phyloP scores from a whole-genome alignment of 2,888 invertebrate species.

The Tridacna crocea region DNA sequence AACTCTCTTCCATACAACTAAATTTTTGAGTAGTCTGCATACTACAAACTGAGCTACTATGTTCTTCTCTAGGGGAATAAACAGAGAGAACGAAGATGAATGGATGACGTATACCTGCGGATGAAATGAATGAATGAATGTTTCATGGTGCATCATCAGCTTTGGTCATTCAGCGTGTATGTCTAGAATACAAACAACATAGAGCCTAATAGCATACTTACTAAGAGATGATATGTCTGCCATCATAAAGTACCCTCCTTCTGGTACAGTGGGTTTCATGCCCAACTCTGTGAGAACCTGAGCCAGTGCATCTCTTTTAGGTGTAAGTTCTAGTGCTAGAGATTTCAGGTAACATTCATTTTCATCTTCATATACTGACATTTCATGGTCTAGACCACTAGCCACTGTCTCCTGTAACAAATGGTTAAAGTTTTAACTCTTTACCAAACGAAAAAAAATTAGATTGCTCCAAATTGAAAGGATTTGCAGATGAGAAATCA shows the following conservation, averaged over 20 bases:
- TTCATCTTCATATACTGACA: slow-evolving; percentile 87
- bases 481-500: too few relatives aligned
- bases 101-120: too few relatives aligned
- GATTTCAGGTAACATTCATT: slow-evolving; percentile 65
- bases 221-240: slow-evolving; percentile 91
- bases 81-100: too few relatives aligned
- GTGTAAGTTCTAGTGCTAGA: slow-evolving; percentile 85
- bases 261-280: slow-evolving; percentile 95
- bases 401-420: slow-evolving; percentile 93
- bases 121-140: too few relatives aligned
- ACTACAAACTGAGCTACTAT: too few relatives aligned
- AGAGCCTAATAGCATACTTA: too few relatives aligned
- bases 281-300: slow-evolving; percentile 88
- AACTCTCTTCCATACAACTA: too few relatives aligned
- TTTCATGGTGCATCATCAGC: too few relatives aligned
- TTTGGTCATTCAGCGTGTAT: too few relatives aligned
- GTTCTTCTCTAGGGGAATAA: too few relatives aligned
- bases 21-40: too few relatives aligned
- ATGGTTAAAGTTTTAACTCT: not conserved
- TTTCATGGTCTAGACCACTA: slow-evolving; percentile 93
- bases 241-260: slow-evolving; percentile 98
- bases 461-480: not conserved
- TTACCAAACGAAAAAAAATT: not conserved
- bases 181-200: too few relatives aligned
- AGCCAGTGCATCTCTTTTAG: slow-evolving; percentile 81